Evolutionary conservation across 1,140 invertebrate genomes (phyloP).

Genomic region (Diabrotica undecimpunctata): DNA sequence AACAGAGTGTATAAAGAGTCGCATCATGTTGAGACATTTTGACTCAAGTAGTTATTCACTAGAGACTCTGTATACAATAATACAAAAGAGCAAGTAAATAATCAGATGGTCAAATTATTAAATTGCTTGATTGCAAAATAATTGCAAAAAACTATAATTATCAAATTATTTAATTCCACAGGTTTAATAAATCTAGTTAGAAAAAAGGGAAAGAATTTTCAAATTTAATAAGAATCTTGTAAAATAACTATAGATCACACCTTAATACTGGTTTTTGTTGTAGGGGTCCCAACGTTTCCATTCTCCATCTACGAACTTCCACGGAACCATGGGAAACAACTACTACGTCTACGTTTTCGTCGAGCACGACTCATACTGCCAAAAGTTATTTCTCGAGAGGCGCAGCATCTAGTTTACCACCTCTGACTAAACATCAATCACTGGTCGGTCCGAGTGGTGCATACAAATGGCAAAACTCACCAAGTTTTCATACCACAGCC

Average conservation of each 20-base stretch:
- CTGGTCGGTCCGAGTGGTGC: conserved; percentile 31
- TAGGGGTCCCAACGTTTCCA: conserved; percentile 56
- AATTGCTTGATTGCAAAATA: too few species aligned
- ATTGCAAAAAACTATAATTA: too few species aligned
- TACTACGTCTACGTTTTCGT: conserved; percentile 30
- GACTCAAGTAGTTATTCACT: too few species aligned
- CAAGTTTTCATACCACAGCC: conserved; percentile 42
- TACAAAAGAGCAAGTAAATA: too few species aligned
- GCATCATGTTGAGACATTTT: too few species aligned
- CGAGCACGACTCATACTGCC: conserved; percentile 25
- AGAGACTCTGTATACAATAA: too few species aligned
- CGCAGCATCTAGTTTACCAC: conserved; percentile 35
- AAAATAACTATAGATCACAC: neutral
- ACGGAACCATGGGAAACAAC: conserved; percentile 55
- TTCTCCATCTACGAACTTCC: conserved; percentile 54
- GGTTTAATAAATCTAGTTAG: too few species aligned
- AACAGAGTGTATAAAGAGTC: too few species aligned
- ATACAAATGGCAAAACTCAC: conserved; percentile 32
- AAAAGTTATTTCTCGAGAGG: conserved; percentile 19
- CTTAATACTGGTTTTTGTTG: conserved; percentile 30
- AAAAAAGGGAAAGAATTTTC: too few species aligned
- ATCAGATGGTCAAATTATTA: too few species aligned
- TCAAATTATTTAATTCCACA: too few species aligned
- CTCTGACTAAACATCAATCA: conserved; percentile 43
- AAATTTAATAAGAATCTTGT: too few species aligned